Conservation (phyloP, 2,797 vertebrate species). For the Delichon dasypus region DNA sequence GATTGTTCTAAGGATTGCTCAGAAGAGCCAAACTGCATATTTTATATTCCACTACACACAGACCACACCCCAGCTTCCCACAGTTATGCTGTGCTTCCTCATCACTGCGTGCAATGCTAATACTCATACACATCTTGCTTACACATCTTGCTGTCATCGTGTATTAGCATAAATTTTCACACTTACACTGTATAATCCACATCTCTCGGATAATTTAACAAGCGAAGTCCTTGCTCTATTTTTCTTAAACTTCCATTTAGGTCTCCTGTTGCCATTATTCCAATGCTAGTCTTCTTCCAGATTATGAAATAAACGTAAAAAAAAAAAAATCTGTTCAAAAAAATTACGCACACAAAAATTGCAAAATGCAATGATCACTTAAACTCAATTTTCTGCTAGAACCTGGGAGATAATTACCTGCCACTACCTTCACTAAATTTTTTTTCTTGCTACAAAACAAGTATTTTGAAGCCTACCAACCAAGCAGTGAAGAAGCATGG, state of each 20-base stretch:
- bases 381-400: background rate
- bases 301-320: background rate
- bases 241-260: slow-evolving; percentile 87
- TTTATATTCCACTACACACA: background rate
- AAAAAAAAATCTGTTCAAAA: background rate
- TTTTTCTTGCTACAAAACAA: background rate
- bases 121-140: background rate
- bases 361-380: background rate
- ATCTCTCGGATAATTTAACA: slow-evolving; percentile 83
- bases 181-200: slow-evolving; percentile 87
- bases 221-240: slow-evolving; percentile 85
- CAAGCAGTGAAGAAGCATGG: background rate
- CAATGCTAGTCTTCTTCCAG: slow-evolving; percentile 28
- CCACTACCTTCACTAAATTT: background rate
- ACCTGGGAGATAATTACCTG: background rate
- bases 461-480: background rate
- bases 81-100: background rate
- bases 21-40: background rate
- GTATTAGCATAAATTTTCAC: background rate
- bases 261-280: slow-evolving; percentile 86
- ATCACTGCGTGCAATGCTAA: background rate
- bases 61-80: background rate
- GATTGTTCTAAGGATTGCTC: background rate
- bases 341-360: background rate
- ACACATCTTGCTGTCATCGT: background rate